Conservation (phyloP, 2,113 vertebrate genomes). For the Ailurus styani region DNA sequence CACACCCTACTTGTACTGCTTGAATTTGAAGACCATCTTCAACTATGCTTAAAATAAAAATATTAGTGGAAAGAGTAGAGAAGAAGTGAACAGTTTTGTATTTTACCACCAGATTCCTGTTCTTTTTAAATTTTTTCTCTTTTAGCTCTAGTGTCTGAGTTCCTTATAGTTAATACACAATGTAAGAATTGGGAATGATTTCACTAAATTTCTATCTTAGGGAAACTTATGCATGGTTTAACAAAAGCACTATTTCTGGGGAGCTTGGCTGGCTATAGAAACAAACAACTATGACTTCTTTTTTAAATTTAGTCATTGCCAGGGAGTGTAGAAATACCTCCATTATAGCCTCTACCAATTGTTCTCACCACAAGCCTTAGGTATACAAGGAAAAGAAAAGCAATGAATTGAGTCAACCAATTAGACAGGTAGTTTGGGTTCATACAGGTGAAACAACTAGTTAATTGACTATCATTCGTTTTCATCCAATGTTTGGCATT, state of each 20-base stretch:
- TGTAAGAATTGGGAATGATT: not conserved
- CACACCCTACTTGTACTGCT: not conserved
- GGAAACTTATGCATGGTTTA: not conserved
- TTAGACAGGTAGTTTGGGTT: not conserved
- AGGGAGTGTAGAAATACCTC: not conserved
- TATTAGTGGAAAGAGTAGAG: not conserved
- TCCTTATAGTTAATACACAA: not conserved
- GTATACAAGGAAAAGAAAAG: not conserved
- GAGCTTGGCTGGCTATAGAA: not conserved
- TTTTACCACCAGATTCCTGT: not conserved
- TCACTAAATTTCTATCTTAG: not conserved
- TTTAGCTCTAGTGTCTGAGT: not conserved
- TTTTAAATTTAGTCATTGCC: not conserved
- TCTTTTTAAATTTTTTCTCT: not conserved
- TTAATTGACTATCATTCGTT: constrained; percentile 2
- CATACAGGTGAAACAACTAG: constrained; percentile 6
- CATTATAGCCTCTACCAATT: not conserved
- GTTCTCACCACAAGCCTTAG: not conserved
- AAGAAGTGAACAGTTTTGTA: not conserved
- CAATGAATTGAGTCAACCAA: not conserved
- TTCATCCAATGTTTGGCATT: not conserved
- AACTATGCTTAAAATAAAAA: not conserved
- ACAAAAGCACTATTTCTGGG: not conserved
- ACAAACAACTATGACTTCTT: not conserved
- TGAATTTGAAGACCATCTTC: not conserved